Base-by-base conservation (phyloP, 2,888 invertebrate species). In the Shargacucullia verbasci region DNA sequence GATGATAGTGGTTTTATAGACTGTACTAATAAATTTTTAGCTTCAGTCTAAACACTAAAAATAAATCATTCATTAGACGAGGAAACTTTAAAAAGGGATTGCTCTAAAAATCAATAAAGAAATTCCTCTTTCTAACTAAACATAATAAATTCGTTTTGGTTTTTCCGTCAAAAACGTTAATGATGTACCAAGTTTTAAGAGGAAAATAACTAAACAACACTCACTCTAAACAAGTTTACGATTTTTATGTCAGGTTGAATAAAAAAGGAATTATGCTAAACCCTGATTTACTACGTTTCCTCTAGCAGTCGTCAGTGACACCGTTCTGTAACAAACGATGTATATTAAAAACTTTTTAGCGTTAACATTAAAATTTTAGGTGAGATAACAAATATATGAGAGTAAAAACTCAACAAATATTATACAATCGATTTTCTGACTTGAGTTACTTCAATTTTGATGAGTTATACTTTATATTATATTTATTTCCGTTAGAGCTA, bases 251-350 rank as follows among this genome's bases (percentile, higher is more conserved):
- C 76, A 78, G 76, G 74, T 79, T 53, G 70, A 83, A 84, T 83
- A 83, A 84, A 82, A 82, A 70, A 71, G 75, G 71, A 82, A 81
- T 85, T 84, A 83, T 80, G 78, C 78, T 85, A 85, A 82, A 80
- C 76, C 73, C 72, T 71, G 79, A 75, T 81, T 83, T 81, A 82
- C 76, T 74, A 71, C 70, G 61, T 75, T 78, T 78, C 73, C 71
- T 65, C 66, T n/a, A n/a, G n/a, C 20, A 52, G 27, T 55, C 47
- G 37, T 25, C 29, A 44, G 35, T 81, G 15, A 82, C 78, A 82
- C 78, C 65, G 73, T 59, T 11, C 27, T 39, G 72, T 72, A 73
- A 66, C 15, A 60, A 64, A 61, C n/a, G n/a, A n/a, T 55, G 63
- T 45, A 13, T n/a, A 62, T 55, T 44, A n/a, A 37, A 57, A 70